These are phyloP conservation scores for Epinephelus moara DNA, from an alignment of 2,113 vertebrate species.

Conservation along the genomic window DNA sequence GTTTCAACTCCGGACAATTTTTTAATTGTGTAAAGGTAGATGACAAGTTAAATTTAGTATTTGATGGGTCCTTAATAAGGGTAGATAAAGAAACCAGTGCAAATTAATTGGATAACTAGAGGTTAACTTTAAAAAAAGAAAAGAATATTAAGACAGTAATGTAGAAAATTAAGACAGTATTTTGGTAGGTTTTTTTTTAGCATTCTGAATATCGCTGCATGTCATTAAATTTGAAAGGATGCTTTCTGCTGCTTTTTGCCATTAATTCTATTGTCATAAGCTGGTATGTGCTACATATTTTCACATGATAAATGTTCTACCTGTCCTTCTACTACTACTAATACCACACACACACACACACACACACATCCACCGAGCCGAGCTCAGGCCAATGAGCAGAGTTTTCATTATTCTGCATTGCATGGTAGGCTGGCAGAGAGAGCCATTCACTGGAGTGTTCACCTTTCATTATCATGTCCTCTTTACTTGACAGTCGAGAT, in stretches of 20 bases:
- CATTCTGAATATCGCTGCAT: neutral
- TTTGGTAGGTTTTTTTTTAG: neutral
- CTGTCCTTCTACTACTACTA: no score
- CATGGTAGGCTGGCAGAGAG: slow-evolving; percentile 57
- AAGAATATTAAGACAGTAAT: no score
- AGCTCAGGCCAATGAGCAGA: slow-evolving; percentile 40
- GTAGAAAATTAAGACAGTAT: no score
- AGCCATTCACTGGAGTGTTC: slow-evolving; percentile 71
- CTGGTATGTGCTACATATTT: neutral
- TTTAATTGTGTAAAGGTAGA: neutral
- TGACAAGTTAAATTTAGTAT: neutral
- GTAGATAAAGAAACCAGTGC: neutral
- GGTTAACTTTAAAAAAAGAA: no score
- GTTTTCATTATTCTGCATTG: slow-evolving; percentile 60
- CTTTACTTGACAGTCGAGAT: slow-evolving; percentile 80
- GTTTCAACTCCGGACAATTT: neutral
- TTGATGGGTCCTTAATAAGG: neutral
- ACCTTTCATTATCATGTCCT: slow-evolving; percentile 79
- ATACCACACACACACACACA: neutral
- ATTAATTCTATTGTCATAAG: neutral
- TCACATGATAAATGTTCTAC: neutral
- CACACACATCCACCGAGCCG: neutral
- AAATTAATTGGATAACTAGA: no score
- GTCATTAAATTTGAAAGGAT: neutral
- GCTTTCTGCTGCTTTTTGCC: neutral